Evolutionary conservation across 2,888 invertebrate species (phyloP).

Genomic region (Teleogryllus oceanicus): DNA sequence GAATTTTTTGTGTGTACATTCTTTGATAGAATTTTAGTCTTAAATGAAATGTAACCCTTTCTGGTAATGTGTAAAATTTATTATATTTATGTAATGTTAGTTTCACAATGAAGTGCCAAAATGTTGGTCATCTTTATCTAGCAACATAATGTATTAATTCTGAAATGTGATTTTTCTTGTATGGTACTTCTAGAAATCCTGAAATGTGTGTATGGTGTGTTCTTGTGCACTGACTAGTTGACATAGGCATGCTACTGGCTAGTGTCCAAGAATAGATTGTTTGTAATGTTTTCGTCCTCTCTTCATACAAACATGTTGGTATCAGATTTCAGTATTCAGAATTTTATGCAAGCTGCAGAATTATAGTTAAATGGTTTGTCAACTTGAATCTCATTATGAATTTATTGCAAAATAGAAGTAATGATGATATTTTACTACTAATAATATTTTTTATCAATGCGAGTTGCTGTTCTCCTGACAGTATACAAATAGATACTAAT

Average conservation of each 20-base stretch:
- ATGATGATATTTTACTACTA: too few relatives aligned
- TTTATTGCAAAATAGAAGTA: too few relatives aligned
- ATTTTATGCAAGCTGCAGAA: too few relatives aligned
- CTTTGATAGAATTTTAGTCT: neutral
- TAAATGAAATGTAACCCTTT: neutral
- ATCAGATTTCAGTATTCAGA: too few relatives aligned
- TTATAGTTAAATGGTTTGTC: too few relatives aligned
- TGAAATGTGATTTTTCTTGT: slow-evolving; percentile 1
- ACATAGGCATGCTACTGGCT: too few relatives aligned
- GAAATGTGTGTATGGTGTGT: neutral
- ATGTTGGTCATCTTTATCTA: slow-evolving; percentile 18
- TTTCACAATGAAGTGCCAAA: slow-evolving; percentile 10
- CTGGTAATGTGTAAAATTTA: neutral
- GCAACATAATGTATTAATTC: neutral
- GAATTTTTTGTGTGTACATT: neutral
- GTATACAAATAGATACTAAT: too few relatives aligned
- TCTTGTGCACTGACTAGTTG: neutral
- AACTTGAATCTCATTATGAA: too few relatives aligned
- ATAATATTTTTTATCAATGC: too few relatives aligned
- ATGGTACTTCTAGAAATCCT: neutral
- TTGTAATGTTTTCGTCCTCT: neutral
- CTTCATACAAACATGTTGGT: neutral
- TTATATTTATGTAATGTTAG: neutral
- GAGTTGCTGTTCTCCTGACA: too few relatives aligned
- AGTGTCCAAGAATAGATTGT: neutral